Conservation (phyloP, 2,113 vertebrate species). For the Pteropus alecto region DNA sequence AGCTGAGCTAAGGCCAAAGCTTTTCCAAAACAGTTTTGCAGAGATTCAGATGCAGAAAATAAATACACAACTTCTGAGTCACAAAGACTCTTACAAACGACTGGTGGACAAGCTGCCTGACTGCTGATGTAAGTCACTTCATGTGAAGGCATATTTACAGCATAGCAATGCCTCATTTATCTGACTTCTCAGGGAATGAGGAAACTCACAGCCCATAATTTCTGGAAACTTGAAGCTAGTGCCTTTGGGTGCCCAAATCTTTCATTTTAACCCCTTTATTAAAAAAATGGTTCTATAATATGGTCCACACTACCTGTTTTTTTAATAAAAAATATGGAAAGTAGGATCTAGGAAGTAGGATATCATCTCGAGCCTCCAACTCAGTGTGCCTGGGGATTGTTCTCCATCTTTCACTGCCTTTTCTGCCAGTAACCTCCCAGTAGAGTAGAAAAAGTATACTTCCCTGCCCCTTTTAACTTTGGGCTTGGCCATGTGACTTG, state of each 20-base stretch:
- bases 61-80: not conserved
- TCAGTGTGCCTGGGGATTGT: not conserved
- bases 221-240: constrained; percentile 18
- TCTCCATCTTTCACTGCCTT: not conserved
- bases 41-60: constrained; percentile 1
- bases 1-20: constrained; percentile 17
- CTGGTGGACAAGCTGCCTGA: not conserved
- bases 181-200: not conserved
- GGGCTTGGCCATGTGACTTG: not conserved
- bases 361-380: not conserved
- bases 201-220: not conserved
- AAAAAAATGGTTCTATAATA: not conserved
- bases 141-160: not conserved
- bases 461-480: not conserved
- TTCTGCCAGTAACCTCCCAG: not conserved
- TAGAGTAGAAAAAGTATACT: not conserved
- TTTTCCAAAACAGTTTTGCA: constrained; percentile 31
- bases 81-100: not conserved
- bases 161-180: not conserved
- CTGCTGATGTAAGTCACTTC: not conserved
- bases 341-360: not conserved
- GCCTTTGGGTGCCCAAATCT: not conserved
- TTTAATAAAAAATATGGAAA: constrained; percentile 9
- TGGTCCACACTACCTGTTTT: not conserved
- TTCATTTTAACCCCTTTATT: constrained; percentile 14